Conservation (phyloP, 1,140 invertebrate genomes). For the Zaprionus gabonicus region DNA sequence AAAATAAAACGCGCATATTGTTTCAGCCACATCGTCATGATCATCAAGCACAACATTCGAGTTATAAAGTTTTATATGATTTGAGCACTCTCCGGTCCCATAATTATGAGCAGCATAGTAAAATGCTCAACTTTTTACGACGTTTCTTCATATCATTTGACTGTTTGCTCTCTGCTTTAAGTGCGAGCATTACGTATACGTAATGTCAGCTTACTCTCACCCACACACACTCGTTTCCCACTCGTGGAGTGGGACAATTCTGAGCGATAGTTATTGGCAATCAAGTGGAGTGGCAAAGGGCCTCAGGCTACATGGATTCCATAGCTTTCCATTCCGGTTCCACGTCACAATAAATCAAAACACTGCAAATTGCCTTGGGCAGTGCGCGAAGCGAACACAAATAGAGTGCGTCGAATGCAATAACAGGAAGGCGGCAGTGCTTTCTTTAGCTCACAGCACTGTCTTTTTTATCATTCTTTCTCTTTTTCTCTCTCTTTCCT, state of each 20-base stretch:
- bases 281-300: slow-evolving; percentile 69
- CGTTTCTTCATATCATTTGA: slow-evolving; percentile 12
- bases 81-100: slow-evolving; percentile 46
- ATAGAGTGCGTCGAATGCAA: neutral
- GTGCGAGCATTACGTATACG: slow-evolving; percentile 5
- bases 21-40: slow-evolving; percentile 51
- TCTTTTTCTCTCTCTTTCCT: neutral
- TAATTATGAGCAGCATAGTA: slow-evolving; percentile 62
- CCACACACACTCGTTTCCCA: slow-evolving; percentile 8
- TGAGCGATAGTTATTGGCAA: slow-evolving; percentile 73
- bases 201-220: neutral
- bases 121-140: slow-evolving; percentile 61
- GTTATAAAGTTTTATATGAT: slow-evolving; percentile 78
- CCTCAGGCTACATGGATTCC: slow-evolving; percentile 36
- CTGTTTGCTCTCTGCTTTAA: slow-evolving; percentile 1
- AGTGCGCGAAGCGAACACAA: slow-evolving; percentile 13
- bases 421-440: neutral
- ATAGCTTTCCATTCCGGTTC: slow-evolving; percentile 36
- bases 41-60: slow-evolving; percentile 67
- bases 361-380: slow-evolving; percentile 43
- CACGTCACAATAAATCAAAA: slow-evolving; percentile 55
- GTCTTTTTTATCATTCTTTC: neutral
- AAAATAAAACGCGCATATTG: slow-evolving; percentile 57
- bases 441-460: neutral
- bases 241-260: slow-evolving; percentile 28